These are phyloP conservation scores for Plebejus argus DNA, from an alignment of 2,888 invertebrate species.

Conservation along the genomic window DNA sequence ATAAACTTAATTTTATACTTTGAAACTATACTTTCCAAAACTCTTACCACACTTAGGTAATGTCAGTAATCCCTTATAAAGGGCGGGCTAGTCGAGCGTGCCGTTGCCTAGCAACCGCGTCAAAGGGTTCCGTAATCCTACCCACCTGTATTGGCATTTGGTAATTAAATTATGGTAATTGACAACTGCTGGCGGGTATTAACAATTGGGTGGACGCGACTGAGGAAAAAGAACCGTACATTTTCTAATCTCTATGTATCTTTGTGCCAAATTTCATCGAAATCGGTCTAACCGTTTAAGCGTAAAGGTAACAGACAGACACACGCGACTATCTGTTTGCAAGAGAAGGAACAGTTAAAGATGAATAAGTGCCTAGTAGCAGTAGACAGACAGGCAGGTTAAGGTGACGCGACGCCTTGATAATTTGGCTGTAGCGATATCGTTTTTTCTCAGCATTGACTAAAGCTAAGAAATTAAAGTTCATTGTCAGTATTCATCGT, in stretches of 20 bases:
- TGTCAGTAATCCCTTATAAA: conserved; percentile 44
- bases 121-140: conserved; percentile 40
- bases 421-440: no score
- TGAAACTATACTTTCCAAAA: not conserved
- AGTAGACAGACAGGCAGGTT: no score
- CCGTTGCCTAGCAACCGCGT: conserved; percentile 63
- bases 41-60: conserved; percentile 16
- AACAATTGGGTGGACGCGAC: not conserved
- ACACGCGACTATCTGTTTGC: no score
- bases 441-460: no score
- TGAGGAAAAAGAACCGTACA: not conserved
- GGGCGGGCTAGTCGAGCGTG: conserved; percentile 68
- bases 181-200: not conserved
- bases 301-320: no score
- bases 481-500: no score
- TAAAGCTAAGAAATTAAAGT: no score
- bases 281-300: no score
- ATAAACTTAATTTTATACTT: not conserved
- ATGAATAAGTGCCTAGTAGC: no score
- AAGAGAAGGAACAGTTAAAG: no score
- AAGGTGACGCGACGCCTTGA: no score
- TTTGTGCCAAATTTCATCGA: no score
- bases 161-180: conserved; percentile 11
- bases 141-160: conserved; percentile 31
- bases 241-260: not conserved